Evolutionary conservation across 2,888 invertebrate genomes (phyloP), one percentile per base, ranked within the genome.

Genomic region (Agelastica alni): DNA sequence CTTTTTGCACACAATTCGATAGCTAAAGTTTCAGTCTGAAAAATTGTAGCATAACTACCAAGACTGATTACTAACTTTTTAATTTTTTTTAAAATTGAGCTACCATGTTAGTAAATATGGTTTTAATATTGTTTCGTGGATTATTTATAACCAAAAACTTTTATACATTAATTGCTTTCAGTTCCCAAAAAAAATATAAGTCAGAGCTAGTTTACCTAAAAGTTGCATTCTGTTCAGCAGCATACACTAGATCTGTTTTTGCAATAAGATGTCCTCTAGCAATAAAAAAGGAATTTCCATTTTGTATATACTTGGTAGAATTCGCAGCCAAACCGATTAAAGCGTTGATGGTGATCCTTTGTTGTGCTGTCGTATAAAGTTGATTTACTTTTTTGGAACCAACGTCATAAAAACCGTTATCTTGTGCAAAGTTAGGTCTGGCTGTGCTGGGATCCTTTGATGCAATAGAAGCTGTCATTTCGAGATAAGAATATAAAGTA

Each of bases 251-350:
- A 70, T 87, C 86, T 5, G 79, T 80, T 65, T 83, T 85, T 1
- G 86, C 84, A 0, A 81, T 74, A 32, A 85, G 73, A 64, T 87
- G 87, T 2, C 86, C 87, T 37, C 84, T 80, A 0, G 85, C 74
- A 44, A 86, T 67, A 65, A 66, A 79, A 54, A 65, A 70, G 47
- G 66, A 62, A 1, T 76, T 77, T 0, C 61, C 67, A 28, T 49
- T 67, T 2, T 79, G 78, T 2, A 85, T 72, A 62, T 83, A 83
- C 60, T 76, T 77, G 1, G 65, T 66, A 17, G 65, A 64, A 10
- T 42, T 34, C 0, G 45, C 32, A 4, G 62, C 12, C 10, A 75
- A 61, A 4, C 74, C 74, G 1, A 75, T 31, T 18, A 69, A 62
- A 4, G 34, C 46, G 51, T 75, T 75, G 9, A 75, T 69, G 1